Evolutionary conservation across 2,797 vertebrate species (phyloP).

Genomic region (Trachurus trachurus): DNA sequence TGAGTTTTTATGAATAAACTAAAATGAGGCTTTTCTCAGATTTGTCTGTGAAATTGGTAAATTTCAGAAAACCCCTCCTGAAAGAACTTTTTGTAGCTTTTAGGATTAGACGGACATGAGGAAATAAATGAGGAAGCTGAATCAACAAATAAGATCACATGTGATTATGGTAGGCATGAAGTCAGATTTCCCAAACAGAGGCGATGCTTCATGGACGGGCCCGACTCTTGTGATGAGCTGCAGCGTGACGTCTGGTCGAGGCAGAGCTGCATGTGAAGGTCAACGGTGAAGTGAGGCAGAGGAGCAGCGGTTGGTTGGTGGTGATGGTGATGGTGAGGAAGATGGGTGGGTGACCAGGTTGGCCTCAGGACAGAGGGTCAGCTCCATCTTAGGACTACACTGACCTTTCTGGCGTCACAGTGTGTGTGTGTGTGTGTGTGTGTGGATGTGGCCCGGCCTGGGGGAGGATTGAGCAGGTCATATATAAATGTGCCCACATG

Average conservation of each 20-base stretch:
- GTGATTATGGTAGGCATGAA: not conserved
- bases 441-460: slow-evolving; percentile 57
- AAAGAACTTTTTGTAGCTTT: not conserved
- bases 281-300: slow-evolving; percentile 53
- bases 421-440: slow-evolving; percentile 33
- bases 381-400: slow-evolving; percentile 46
- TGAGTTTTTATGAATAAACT: not conserved
- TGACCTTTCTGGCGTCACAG: slow-evolving; percentile 78
- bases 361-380: slow-evolving; percentile 60
- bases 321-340: slow-evolving; percentile 1
- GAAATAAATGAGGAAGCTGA: not conserved
- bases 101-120: not conserved
- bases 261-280: slow-evolving; percentile 68
- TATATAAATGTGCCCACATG: slow-evolving; percentile 85
- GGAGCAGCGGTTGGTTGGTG: slow-evolving; percentile 24
- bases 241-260: slow-evolving; percentile 60
- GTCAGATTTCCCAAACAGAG: slow-evolving; percentile 10
- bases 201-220: not conserved
- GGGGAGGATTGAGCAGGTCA: slow-evolving; percentile 74
- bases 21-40: not conserved
- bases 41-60: slow-evolving; percentile 5
- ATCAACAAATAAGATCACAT: slow-evolving; percentile 5
- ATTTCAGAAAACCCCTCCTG: not conserved
- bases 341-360: slow-evolving; percentile 44
- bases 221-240: slow-evolving; percentile 45